Conservation (phyloP, 2,113 vertebrate genomes). For the Callipepla squamata region DNA sequence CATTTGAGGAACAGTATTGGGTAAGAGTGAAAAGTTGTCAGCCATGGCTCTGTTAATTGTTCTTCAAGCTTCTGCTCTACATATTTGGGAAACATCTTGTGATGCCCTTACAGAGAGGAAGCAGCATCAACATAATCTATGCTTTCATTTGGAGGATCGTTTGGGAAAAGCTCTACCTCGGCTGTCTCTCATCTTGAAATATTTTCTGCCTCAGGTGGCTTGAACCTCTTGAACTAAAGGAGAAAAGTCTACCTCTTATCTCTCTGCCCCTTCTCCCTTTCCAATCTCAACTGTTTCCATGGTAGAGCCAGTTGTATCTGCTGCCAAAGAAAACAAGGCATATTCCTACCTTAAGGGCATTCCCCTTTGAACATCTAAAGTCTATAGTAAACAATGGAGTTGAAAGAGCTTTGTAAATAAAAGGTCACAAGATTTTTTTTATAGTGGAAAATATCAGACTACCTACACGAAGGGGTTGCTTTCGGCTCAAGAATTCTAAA, state of each 20-base stretch:
- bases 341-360: conserved; percentile 70
- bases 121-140: background rate
- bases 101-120: background rate
- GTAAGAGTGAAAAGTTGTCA: background rate
- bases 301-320: background rate
- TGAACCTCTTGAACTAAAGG: background rate
- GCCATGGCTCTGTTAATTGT: background rate
- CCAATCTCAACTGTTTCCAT: conserved; percentile 17
- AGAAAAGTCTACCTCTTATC: conserved; percentile 23
- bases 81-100: background rate
- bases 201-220: background rate
- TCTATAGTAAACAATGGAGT: conserved; percentile 62
- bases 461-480: conserved; percentile 9
- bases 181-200: background rate
- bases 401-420: conserved; percentile 61
- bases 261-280: background rate
- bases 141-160: background rate
- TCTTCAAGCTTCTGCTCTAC: background rate
- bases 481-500: background rate
- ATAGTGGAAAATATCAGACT: conserved; percentile 55
- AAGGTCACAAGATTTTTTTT: conserved; percentile 61
- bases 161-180: background rate
- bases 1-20: background rate
- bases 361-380: conserved; percentile 67
- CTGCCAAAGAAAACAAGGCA: conserved; percentile 67